Conservation (phyloP, 2,797 vertebrate species). For the Botia kubotai region DNA sequence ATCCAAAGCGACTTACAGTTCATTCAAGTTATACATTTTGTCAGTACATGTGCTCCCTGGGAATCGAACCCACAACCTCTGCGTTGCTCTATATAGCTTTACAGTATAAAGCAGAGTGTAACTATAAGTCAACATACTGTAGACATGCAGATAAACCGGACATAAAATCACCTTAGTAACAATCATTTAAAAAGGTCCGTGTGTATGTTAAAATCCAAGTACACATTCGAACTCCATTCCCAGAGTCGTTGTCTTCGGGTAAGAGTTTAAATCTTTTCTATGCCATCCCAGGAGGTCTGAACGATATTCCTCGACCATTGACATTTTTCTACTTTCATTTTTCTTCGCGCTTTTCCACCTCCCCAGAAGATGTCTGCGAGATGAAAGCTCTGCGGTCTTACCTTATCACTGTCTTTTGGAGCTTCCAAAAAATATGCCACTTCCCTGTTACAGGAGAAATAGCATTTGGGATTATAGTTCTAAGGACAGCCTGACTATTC, state of each 20-base stretch:
- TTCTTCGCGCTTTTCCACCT: conserved; percentile 49
- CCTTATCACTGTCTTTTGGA: conserved; percentile 82
- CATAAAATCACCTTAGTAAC: not conserved
- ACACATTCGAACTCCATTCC: conserved; percentile 2
- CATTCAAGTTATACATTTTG: too few species aligned
- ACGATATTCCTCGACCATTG: conserved; percentile 60
- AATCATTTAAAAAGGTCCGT: not conserved
- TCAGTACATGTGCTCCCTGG: too few species aligned
- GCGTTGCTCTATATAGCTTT: too few species aligned
- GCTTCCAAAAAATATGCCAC: conserved; percentile 73
- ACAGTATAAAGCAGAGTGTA: too few species aligned
- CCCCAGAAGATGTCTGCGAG: conserved; percentile 74
- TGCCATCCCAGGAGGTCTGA: conserved; percentile 23
- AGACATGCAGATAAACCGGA: not conserved
- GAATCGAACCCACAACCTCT: too few species aligned
- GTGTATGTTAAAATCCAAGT: not conserved
- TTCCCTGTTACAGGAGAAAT: conserved; percentile 77
- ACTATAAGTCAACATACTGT: not conserved
- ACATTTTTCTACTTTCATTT: conserved; percentile 65
- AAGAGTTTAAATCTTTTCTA: not conserved
- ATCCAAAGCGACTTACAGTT: too few species aligned
- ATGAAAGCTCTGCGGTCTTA: conserved; percentile 77
- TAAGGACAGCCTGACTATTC: conserved; percentile 85
- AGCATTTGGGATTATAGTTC: conserved; percentile 81
- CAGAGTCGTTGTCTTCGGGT: conserved; percentile 24